Conservation (phyloP, 2,113 vertebrate species). For the Callaeas wilsoni region DNA sequence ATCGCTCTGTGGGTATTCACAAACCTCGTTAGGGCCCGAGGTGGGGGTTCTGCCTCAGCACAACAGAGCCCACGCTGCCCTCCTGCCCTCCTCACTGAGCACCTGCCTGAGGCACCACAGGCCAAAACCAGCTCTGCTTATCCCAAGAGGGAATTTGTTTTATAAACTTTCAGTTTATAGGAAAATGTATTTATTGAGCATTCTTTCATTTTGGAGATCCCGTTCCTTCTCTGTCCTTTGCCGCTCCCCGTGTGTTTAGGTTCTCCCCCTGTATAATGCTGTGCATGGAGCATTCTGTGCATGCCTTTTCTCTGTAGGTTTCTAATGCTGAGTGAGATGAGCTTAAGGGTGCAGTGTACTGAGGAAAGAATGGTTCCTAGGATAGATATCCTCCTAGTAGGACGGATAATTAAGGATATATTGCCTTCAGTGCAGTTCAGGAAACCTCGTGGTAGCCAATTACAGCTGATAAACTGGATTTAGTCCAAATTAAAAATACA, state of each 20-base stretch:
- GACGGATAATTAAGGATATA: not conserved
- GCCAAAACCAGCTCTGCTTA: not conserved
- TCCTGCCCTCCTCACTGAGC: not conserved
- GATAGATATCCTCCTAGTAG: not conserved
- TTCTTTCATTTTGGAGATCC: not conserved
- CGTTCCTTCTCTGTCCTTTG: not conserved
- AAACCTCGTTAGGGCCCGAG: rapidly evolving
- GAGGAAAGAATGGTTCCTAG: conserved; percentile 35
- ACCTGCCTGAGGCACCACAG: not conserved
- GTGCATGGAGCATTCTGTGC: not conserved
- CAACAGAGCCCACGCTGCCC: rapidly evolving
- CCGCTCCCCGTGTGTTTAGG: not conserved
- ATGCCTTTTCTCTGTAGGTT: not conserved
- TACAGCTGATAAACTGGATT: not conserved
- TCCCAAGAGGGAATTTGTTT: not conserved
- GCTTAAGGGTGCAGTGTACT: conserved; percentile 2
- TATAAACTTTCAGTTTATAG: not conserved
- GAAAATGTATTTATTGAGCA: not conserved
- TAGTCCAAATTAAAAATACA: not conserved
- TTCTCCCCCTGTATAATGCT: not conserved
- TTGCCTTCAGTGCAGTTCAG: not conserved
- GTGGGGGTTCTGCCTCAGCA: not conserved
- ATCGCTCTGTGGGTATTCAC: rapidly evolving
- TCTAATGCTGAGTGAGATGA: conserved; percentile 15
- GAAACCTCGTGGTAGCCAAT: not conserved